Evolutionary conservation across 2,113 vertebrate species (phyloP).

Genomic region (Neodontobutis hainanensis): DNA sequence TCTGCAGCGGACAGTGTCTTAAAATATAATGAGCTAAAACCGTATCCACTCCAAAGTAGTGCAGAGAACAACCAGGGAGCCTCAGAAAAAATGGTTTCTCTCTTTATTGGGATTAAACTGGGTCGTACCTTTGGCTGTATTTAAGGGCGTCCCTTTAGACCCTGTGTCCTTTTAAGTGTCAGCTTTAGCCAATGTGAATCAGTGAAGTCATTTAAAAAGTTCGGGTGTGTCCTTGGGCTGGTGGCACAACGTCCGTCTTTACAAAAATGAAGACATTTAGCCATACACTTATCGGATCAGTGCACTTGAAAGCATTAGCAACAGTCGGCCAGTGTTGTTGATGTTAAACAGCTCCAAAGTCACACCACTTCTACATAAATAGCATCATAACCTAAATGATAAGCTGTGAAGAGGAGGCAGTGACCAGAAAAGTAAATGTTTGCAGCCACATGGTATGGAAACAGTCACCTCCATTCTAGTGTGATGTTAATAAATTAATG

Average conservation of each 20-base stretch:
- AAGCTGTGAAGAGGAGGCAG: too few relatives aligned
- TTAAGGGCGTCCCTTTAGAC: too few relatives aligned
- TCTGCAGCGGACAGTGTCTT: conserved; percentile 22
- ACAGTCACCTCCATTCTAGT: too few relatives aligned
- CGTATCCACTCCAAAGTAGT: conserved; percentile 25
- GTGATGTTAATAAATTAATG: too few relatives aligned
- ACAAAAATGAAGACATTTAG: neutral
- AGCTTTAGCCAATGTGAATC: neutral
- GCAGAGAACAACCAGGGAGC: neutral
- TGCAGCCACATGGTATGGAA: too few relatives aligned
- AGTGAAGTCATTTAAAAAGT: neutral
- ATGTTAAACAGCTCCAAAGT: too few relatives aligned
- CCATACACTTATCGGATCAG: neutral
- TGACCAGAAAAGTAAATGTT: too few relatives aligned
- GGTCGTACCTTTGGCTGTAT: neutral
- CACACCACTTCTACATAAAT: too few relatives aligned
- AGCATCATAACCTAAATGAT: too few relatives aligned
- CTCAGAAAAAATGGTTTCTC: neutral
- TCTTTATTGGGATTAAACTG: conserved; percentile 8
- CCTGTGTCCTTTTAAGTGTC: neutral
- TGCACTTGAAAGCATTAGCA: too few relatives aligned
- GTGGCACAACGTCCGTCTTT: neutral
- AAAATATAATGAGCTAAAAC: conserved; percentile 15
- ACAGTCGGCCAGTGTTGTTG: too few relatives aligned
- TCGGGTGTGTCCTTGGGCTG: neutral